phyloP scores from a whole-genome alignment of 2,888 invertebrate genomes.

The Rugalucina vietnamica region DNA sequence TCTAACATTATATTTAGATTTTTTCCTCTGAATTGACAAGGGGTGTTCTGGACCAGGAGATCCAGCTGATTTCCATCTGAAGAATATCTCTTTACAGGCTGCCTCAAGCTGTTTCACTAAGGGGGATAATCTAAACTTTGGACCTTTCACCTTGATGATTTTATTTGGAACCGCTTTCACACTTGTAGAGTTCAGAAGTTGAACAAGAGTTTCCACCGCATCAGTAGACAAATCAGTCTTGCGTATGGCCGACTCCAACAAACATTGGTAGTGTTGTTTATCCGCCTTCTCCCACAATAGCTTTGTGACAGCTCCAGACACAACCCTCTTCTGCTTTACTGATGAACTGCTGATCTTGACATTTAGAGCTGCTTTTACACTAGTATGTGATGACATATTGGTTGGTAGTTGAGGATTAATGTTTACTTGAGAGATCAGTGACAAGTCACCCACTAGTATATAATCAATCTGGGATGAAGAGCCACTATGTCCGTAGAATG shows the following conservation, averaged over 20 bases:
- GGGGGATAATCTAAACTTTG: not conserved
- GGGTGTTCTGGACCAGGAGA: conserved; percentile 5
- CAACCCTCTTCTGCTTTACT: not conserved
- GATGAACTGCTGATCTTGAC: not conserved
- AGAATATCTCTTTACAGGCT: not conserved
- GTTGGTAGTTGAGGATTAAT: not conserved
- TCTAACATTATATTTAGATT: not conserved
- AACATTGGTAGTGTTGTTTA: not conserved
- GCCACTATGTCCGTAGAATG: not conserved
- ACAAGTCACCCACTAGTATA: not conserved
- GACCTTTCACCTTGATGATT: not conserved
- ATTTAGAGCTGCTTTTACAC: not conserved
- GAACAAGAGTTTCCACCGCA: not conserved
- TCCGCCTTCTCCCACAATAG: not conserved
- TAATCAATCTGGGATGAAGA: not conserved
- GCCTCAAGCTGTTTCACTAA: not conserved
- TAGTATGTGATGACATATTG: not conserved
- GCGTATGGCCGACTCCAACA: not conserved
- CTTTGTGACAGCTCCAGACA: not conserved
- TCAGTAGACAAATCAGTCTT: too few relatives aligned
- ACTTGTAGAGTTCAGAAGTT: not conserved
- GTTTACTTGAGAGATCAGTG: not conserved
- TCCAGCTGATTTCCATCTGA: not conserved
- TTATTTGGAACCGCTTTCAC: not conserved
- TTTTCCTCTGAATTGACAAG: not conserved